These are phyloP conservation scores for Trematocara zebra DNA, from an alignment of 2,113 vertebrate genomes.

Conservation along the genomic window DNA sequence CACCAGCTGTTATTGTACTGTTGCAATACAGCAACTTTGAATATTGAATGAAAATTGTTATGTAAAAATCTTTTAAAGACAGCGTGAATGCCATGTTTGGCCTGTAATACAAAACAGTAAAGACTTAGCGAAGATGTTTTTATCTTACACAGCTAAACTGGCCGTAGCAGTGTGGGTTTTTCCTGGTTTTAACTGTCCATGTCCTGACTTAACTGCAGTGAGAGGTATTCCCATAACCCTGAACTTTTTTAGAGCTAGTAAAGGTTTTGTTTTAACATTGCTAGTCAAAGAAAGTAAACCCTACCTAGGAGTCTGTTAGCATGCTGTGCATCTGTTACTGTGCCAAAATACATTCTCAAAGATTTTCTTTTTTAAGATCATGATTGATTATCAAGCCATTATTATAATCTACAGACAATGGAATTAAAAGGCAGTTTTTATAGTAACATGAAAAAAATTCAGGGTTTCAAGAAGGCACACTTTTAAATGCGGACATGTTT, in stretches of 20 bases:
- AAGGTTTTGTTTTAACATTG: not conserved
- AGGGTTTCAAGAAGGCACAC: not conserved
- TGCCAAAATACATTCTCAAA: not conserved
- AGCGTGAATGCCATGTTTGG: not conserved
- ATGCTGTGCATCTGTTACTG: not conserved
- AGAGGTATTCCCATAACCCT: not conserved
- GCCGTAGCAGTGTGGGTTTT: not conserved
- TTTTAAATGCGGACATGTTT: not conserved
- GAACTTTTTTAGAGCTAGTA: not conserved
- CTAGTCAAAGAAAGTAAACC: not conserved
- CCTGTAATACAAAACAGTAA: not conserved
- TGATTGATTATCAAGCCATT: not conserved
- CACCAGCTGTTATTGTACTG: fast-evolving
- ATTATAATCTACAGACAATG: not conserved
- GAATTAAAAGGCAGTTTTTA: not conserved
- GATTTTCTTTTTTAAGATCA: not conserved
- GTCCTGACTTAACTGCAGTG: not conserved
- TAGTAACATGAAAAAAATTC: not conserved
- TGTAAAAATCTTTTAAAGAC: not conserved
- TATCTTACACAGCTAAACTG: not conserved
- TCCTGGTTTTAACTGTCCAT: not conserved
- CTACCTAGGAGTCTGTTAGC: not conserved
- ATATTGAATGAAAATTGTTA: not conserved
- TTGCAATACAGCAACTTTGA: not conserved
- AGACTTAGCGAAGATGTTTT: not conserved